A percentile compares a stretch with the other conserved stretches of the same genome.
Conservation (phyloP, 2,113 vertebrate genomes). For the Mus pahari region DNA sequence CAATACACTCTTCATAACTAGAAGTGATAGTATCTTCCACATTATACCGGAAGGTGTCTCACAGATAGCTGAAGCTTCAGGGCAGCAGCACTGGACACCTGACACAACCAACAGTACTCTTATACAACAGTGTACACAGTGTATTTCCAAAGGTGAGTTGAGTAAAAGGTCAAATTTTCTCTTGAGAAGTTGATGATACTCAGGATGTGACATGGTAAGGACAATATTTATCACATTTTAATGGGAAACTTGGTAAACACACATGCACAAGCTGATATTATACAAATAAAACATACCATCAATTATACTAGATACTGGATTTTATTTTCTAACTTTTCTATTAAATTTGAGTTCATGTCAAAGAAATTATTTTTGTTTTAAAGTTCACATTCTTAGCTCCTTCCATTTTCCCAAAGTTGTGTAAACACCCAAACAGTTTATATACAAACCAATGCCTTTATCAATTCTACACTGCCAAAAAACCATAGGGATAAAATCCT, state of each 20-base stretch:
- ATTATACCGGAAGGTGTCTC: conserved; percentile 22
- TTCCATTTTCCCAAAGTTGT: conserved; percentile 61
- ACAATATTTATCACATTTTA: conserved; percentile 47
- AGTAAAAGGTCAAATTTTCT: conserved; percentile 26
- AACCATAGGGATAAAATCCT: not conserved
- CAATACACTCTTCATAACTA: not conserved
- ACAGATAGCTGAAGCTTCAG: not conserved
- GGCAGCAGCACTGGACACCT: not conserved
- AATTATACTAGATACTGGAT: not conserved
- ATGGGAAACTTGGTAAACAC: not conserved
- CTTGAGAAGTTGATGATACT: not conserved
- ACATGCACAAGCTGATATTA: not conserved
- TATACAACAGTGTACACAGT: not conserved
- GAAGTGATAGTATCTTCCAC: not conserved
- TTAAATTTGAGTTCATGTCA: not conserved
- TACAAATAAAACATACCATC: not conserved
- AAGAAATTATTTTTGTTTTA: not conserved
- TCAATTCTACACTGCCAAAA: not conserved
- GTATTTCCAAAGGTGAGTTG: not conserved
- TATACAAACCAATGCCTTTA: not conserved
- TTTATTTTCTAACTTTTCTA: not conserved
- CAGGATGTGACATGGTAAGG: not conserved
- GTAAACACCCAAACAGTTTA: conserved; percentile 24
- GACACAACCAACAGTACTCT: not conserved
- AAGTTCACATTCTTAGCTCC: conserved; percentile 20